Conservation (phyloP, 2,797 vertebrate genomes). For the Denticeps clupeoides region DNA sequence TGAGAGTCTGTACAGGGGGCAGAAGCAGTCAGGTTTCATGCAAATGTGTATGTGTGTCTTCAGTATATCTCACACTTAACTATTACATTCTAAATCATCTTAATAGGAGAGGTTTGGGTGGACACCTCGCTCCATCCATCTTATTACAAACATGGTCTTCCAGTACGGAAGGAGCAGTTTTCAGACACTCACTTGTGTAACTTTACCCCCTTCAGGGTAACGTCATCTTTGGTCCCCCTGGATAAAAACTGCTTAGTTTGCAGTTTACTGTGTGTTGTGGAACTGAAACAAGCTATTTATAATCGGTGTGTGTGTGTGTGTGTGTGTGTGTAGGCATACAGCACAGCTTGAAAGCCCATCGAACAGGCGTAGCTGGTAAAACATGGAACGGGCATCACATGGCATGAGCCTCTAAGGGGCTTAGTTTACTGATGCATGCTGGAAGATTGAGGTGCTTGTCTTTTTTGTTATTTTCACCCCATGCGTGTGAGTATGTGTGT, state of each 20-base stretch:
- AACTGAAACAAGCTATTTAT: slow-evolving; percentile 55
- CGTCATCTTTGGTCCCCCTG: slow-evolving; percentile 35
- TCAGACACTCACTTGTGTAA: slow-evolving; percentile 31
- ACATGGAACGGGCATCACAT: slow-evolving; percentile 35
- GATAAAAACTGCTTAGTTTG: slow-evolving; percentile 39
- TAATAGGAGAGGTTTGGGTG: no score
- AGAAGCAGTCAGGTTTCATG: no score
- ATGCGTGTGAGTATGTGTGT: not conserved
- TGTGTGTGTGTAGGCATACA: slow-evolving; percentile 29
- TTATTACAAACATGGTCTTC: slow-evolving; percentile 15
- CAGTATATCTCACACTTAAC: no score
- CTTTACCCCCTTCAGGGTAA: slow-evolving; percentile 29
- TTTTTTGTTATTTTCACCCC: not conserved
- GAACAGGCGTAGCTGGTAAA: slow-evolving; percentile 39
- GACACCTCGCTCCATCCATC: not conserved
- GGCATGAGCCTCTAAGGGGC: slow-evolving; percentile 7
- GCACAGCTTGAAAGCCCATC: slow-evolving; percentile 39
- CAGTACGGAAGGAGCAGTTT: slow-evolving; percentile 18
- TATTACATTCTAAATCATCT: no score
- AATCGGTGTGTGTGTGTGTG: slow-evolving; percentile 21
- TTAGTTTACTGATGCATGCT: slow-evolving; percentile 7
- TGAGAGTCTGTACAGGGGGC: no score
- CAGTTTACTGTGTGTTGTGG: slow-evolving; percentile 44
- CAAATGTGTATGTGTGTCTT: no score
- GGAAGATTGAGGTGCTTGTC: not conserved